Evolutionary conservation across 1,140 invertebrate species (phyloP).

Genomic region (Carposina sasakii): DNA sequence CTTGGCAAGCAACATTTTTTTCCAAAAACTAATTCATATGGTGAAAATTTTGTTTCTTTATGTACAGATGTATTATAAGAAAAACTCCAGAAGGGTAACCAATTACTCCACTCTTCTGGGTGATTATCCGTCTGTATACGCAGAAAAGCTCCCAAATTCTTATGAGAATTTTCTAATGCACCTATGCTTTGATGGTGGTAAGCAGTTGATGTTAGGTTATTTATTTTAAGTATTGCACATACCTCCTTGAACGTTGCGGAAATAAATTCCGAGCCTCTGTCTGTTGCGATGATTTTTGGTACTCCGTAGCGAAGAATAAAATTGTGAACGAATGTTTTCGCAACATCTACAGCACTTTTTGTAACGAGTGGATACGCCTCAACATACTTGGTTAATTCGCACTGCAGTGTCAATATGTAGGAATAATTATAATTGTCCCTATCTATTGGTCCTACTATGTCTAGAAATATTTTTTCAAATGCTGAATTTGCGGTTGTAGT

Average conservation of each 20-base stretch:
- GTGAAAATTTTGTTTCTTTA: not conserved
- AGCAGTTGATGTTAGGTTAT: not conserved
- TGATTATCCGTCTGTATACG: not conserved
- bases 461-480: not conserved
- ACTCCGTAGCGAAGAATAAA: not conserved
- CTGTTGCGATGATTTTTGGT: not conserved
- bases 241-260: not conserved
- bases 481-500: not conserved
- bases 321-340: not conserved
- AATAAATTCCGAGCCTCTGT: not conserved
- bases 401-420: constrained; percentile 4
- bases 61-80: not conserved
- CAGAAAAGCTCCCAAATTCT: not conserved
- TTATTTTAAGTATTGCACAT: not conserved
- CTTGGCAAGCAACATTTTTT: not conserved
- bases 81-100: not conserved
- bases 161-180: not conserved
- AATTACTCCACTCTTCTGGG: not conserved
- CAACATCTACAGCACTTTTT: not conserved
- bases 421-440: not conserved
- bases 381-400: not conserved
- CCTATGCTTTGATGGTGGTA: constrained; percentile 2
- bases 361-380: not conserved
- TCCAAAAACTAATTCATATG: not conserved
- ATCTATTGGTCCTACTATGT: constrained; percentile 1